Evolutionary conservation across 2,797 vertebrate species (phyloP), one percentile per base, ranked within the genome.

Genomic region (Premnoplex brunnescens): DNA sequence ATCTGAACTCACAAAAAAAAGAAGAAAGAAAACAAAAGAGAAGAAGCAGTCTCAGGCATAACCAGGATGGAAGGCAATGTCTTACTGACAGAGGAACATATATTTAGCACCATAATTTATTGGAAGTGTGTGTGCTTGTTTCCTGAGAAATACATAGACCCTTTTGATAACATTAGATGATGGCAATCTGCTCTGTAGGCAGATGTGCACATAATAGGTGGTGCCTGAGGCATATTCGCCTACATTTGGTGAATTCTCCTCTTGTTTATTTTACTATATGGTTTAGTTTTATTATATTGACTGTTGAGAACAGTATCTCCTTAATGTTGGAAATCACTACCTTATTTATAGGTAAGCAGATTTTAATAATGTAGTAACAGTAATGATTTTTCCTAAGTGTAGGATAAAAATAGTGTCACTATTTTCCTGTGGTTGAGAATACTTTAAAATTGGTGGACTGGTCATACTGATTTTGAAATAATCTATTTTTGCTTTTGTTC

Each of bases 351-450:
- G 85, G 15, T 59, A 77, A 62, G 27, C 27, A 83, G 81, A 76
- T 95, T 84, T 91, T 88, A 91, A 95, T 94, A 85, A 91, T 91
- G 64, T 48, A 95, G 11, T 76, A 85, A 37, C 15, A n/a, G 9
- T 82, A 86, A 89, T 28, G 80, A 71, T 88, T 93, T 94, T 93
- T 83, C n/a, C 41, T 37, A 86, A 85, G 64, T 85, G 28, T 51
- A 9, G 54, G 46, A 67, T 91, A 91, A 93, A 95, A 96, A 89
- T 77, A 77, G 72, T 26, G 24, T 51, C 13, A 17, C 10, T 80
- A 0, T 75, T 85, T 74, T 93, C 34, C 54, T 89, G 75, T 89
- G 60, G 39, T 82, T 85, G 68, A 71, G 77, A 20, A 19, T 6
- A 23, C 34, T 80, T 88, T 60, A 77, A 73, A 85, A 71, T 54